phyloP scores from a whole-genome alignment of 1,140 invertebrate genomes.

The Drosophila obscura region DNA sequence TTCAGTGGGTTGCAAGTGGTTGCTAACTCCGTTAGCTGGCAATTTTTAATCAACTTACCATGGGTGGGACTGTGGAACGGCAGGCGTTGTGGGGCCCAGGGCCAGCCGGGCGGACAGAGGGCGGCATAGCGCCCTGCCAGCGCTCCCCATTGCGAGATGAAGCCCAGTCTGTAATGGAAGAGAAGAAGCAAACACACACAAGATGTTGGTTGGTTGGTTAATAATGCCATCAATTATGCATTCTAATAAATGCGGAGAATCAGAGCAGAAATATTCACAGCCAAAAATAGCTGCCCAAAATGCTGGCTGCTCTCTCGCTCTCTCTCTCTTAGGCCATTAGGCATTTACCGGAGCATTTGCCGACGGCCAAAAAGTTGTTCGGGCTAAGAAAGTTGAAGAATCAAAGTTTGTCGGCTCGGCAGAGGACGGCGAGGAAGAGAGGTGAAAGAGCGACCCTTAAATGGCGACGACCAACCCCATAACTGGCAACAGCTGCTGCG shows the following conservation, averaged over 20 bases:
- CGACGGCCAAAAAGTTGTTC: constrained; percentile 50
- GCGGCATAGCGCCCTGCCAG: constrained; percentile 88
- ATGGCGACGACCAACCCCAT: constrained; percentile 58
- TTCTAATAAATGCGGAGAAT: constrained; percentile 46
- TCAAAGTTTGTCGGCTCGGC: constrained; percentile 25
- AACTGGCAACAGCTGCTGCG: constrained; percentile 75
- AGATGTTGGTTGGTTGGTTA: constrained; percentile 49
- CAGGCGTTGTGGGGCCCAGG: constrained; percentile 85
- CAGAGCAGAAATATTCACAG: constrained; percentile 5
- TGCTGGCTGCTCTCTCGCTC: constrained; percentile 4
- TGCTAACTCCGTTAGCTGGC: constrained; percentile 32
- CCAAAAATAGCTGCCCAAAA: constrained; percentile 9
- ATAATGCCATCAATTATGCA: constrained; percentile 65
- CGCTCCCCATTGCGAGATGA: constrained; percentile 91
- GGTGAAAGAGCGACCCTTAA: constrained; percentile 57
- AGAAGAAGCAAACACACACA: neutral
- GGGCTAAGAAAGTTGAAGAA: constrained; percentile 45
- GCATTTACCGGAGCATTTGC: constrained; percentile 50
- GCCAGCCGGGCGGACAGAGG: constrained; percentile 85
- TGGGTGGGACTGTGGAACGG: constrained; percentile 84
- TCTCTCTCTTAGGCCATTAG: constrained; percentile 40
- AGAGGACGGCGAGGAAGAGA: neutral
- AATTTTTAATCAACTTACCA: constrained; percentile 71
- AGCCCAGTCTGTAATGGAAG: constrained; percentile 88
- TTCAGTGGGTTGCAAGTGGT: constrained; percentile 12